A percentile compares a stretch with the other conserved stretches of the same genome.
phyloP scores from a whole-genome alignment of 2,888 invertebrate genomes.

The Lucinisca nassula region DNA sequence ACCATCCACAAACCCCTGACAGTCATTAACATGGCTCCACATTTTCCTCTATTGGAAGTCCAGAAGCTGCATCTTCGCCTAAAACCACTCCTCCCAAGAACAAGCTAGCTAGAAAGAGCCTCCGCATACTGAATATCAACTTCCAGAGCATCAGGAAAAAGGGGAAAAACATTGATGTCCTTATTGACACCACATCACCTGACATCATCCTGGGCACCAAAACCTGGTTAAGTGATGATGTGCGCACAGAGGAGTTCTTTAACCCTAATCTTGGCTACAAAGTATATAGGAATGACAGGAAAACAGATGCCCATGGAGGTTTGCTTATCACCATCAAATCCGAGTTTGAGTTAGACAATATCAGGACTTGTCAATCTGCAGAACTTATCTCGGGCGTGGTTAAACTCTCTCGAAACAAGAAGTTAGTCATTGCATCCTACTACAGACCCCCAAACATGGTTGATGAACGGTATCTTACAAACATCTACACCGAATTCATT shows the following conservation, averaged over 20 bases:
- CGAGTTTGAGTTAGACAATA: neutral
- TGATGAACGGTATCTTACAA: neutral
- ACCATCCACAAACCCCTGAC: neutral
- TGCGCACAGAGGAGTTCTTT: neutral
- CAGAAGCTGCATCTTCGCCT: neutral
- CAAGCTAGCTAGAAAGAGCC: neutral
- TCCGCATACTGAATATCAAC: conserved; percentile 29
- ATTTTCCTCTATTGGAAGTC: neutral
- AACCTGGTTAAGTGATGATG: neutral
- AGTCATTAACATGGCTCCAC: neutral
- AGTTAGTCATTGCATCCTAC: neutral
- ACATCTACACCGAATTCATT: neutral
- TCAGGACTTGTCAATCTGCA: too few relatives aligned
- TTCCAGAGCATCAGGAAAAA: conserved; percentile 20
- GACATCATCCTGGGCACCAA: neutral
- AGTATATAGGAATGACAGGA: too few relatives aligned
- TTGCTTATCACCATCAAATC: neutral
- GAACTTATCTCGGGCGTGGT: too few relatives aligned
- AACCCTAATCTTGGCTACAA: neutral
- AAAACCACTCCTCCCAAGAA: neutral
- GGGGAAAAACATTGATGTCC: conserved; percentile 25
- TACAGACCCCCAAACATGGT: conserved; percentile 26
- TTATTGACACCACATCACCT: neutral
- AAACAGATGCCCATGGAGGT: too few relatives aligned
- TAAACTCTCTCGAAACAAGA: too few relatives aligned